Evolutionary conservation across 2,113 vertebrate genomes (phyloP).

Genomic region (Trogon surrucura): DNA sequence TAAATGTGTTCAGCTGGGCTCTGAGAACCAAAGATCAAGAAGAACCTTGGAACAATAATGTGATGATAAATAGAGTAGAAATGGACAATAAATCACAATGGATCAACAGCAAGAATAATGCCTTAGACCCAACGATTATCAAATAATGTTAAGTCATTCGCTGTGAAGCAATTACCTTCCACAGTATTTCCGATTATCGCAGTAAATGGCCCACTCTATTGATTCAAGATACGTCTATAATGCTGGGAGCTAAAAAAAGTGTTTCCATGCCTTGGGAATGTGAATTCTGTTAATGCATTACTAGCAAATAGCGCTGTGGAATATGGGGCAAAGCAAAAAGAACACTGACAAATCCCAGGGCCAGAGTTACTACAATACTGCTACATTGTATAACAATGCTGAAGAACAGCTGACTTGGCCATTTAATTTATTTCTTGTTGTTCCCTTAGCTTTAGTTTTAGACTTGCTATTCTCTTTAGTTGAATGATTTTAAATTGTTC

Average conservation of each 20-base stretch:
- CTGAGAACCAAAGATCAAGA: background rate
- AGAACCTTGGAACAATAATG: background rate
- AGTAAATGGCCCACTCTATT: background rate
- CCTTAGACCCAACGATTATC: background rate
- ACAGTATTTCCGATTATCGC: background rate
- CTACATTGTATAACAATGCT: background rate
- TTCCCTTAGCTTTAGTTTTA: background rate
- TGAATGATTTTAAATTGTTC: background rate
- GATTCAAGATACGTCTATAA: background rate
- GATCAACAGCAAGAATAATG: constrained; percentile 2
- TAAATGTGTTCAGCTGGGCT: background rate
- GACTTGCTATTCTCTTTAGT: background rate
- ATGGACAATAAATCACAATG: background rate
- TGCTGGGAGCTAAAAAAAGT: background rate
- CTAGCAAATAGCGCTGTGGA: background rate
- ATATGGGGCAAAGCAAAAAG: background rate
- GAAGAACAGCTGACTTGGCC: background rate
- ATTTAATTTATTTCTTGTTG: background rate
- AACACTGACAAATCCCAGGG: background rate
- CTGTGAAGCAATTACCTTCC: background rate
- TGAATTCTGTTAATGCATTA: constrained; percentile 44
- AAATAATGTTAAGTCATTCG: constrained; percentile 13
- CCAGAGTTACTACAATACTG: background rate
- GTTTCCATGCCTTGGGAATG: constrained; percentile 9
- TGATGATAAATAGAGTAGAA: constrained; percentile 1